phyloP scores from a whole-genome alignment of 2,113 vertebrate genomes.

The Arenaria interpres region DNA sequence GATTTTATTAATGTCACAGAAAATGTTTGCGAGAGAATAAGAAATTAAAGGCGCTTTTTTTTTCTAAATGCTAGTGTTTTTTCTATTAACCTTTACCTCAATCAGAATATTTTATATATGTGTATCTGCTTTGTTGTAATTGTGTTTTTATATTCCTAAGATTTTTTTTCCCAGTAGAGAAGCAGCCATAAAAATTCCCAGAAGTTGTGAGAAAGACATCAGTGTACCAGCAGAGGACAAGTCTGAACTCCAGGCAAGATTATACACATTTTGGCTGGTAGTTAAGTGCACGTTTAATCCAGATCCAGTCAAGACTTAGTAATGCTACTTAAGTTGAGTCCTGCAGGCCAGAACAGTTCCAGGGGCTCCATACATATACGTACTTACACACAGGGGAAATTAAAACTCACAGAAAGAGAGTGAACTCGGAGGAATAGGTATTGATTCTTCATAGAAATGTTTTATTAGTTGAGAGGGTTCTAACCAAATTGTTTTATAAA shows the following conservation, averaged over 20 bases:
- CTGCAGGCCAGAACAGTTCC: not conserved
- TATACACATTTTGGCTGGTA: not conserved
- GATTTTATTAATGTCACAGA: not conserved
- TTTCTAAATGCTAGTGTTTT: not conserved
- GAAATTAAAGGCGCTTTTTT: not conserved
- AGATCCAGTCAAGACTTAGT: not conserved
- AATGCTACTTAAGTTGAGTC: not conserved
- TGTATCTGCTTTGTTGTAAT: not conserved
- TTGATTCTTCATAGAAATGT: constrained; percentile 43
- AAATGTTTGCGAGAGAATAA: not conserved
- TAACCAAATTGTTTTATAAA: constrained; percentile 37
- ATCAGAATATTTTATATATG: not conserved
- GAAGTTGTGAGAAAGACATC: not conserved
- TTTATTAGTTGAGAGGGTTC: constrained; percentile 2
- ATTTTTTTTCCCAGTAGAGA: not conserved
- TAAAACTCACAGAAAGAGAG: constrained; percentile 12
- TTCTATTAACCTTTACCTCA: not conserved
- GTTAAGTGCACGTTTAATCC: not conserved
- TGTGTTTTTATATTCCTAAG: not conserved
- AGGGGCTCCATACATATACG: not conserved
- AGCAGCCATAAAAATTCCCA: not conserved
- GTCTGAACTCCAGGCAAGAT: not conserved
- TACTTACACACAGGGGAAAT: constrained; percentile 29
- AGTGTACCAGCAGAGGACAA: not conserved
- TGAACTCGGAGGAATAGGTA: not conserved